Evolutionary conservation across 1,140 invertebrate species (phyloP).

Genomic region (Sipha flava): DNA sequence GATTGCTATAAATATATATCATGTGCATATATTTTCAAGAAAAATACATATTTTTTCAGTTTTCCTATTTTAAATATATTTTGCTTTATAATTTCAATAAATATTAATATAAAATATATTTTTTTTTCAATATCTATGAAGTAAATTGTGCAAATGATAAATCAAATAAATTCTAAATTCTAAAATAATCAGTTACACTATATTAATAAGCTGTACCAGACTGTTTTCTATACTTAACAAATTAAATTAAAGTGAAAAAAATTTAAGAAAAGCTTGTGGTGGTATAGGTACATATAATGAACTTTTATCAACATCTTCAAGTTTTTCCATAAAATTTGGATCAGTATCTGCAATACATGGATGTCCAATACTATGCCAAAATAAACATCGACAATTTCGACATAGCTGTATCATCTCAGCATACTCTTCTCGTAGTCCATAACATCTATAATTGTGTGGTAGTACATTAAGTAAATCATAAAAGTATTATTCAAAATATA

Average conservation of each 20-base stretch:
- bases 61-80: neutral
- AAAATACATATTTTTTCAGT: neutral
- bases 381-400: slow-evolving; percentile 88
- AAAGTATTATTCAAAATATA: neutral
- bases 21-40: neutral
- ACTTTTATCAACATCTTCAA: slow-evolving; percentile 67
- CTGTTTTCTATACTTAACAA: no score
- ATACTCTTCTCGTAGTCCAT: slow-evolving; percentile 85
- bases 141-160: neutral
- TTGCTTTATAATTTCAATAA: neutral
- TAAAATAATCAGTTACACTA: neutral
- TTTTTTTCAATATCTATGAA: neutral
- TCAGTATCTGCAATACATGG: slow-evolving; percentile 79
- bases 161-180: neutral
- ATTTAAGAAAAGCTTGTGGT: slow-evolving; percentile 80
- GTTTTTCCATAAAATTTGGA: slow-evolving; percentile 65
- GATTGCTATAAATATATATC: neutral
- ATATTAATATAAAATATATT: neutral
- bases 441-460: slow-evolving; percentile 56
- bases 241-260: slow-evolving; percentile 67
- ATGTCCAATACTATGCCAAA: slow-evolving; percentile 89
- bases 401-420: slow-evolving; percentile 91
- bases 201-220: neutral
- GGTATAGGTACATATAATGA: slow-evolving; percentile 74
- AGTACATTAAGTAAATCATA: neutral